Percentiles rank a stretch among this genome's conserved stretches.
phyloP scores from a whole-genome alignment of 2,888 invertebrate species.

The Mongoloraphidia duomilia region DNA sequence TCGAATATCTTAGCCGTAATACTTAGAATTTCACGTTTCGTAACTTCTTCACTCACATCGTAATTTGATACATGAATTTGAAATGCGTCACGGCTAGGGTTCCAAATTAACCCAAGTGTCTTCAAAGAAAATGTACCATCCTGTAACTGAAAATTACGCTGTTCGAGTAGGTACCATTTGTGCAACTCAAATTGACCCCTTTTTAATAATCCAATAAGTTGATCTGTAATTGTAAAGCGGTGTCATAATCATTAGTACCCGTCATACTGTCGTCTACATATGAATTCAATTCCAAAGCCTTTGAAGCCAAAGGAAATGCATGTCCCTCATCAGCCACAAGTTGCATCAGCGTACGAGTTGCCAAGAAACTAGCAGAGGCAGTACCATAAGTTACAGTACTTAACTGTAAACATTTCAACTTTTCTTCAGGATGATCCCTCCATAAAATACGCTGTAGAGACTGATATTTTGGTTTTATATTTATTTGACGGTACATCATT shows the following conservation, averaged over 20 bases:
- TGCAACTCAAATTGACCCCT: constrained; percentile 6
- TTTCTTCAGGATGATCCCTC: not conserved
- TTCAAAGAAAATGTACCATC: not conserved
- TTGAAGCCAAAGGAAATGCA: not conserved
- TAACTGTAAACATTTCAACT: constrained; percentile 10
- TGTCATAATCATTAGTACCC: constrained; percentile 3
- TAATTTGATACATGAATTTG: not conserved
- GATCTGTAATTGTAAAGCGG: not conserved
- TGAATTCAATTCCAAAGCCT: constrained; percentile 1
- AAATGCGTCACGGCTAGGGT: not conserved
- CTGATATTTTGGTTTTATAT: constrained; percentile 1
- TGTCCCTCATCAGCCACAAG: no score
- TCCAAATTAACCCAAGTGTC: constrained; percentile 1
- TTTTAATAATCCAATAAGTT: constrained; percentile 1
- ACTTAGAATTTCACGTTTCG: not conserved
- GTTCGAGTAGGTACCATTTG: constrained; percentile 9
- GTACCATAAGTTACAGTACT: constrained; percentile 15
- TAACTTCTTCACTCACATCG: not conserved
- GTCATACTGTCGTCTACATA: constrained; percentile 9
- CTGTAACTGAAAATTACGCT: not conserved
- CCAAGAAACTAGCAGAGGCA: constrained; percentile 14
- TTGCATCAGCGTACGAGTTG: constrained; percentile 12
- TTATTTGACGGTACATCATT: constrained; percentile 5
- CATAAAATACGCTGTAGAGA: constrained; percentile 3
- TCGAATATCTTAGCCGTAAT: not conserved